Conservation (phyloP, 2,888 invertebrate species). For the Apamea monoglypha region DNA sequence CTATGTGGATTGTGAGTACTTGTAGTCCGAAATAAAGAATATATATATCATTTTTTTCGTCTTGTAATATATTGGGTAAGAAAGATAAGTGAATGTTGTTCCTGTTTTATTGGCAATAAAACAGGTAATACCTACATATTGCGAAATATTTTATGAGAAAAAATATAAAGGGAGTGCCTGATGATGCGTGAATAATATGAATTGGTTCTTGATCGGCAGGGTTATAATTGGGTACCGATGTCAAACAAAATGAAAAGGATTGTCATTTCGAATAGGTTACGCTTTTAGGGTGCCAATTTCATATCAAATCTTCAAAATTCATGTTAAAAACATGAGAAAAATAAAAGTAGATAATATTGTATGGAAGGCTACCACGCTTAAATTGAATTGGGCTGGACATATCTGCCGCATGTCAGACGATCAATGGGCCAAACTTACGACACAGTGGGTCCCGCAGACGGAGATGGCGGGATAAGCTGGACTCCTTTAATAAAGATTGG, state of each 20-base stretch:
- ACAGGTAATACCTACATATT: background rate
- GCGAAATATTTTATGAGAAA: background rate
- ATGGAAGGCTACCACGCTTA: too few relatives aligned
- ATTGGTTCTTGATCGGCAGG: background rate
- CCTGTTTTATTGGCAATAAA: background rate
- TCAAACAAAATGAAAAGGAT: background rate
- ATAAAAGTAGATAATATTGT: too few relatives aligned
- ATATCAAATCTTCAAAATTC: background rate
- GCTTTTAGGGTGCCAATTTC: background rate
- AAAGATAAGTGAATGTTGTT: background rate
- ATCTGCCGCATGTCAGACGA: too few relatives aligned
- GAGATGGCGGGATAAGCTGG: too few relatives aligned
- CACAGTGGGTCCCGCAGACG: too few relatives aligned
- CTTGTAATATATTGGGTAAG: background rate
- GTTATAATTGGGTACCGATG: background rate
- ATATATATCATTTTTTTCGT: background rate
- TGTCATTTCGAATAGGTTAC: background rate
- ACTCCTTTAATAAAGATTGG: too few relatives aligned
- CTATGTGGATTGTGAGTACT: background rate
- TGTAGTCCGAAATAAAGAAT: background rate
- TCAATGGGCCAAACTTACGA: too few relatives aligned
- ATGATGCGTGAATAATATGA: background rate
- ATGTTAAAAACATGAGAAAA: background rate
- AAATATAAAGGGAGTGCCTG: background rate
- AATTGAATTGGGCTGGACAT: too few relatives aligned